Evolutionary conservation across 2,888 invertebrate genomes (phyloP).

Genomic region (Druceiella hillmani): DNA sequence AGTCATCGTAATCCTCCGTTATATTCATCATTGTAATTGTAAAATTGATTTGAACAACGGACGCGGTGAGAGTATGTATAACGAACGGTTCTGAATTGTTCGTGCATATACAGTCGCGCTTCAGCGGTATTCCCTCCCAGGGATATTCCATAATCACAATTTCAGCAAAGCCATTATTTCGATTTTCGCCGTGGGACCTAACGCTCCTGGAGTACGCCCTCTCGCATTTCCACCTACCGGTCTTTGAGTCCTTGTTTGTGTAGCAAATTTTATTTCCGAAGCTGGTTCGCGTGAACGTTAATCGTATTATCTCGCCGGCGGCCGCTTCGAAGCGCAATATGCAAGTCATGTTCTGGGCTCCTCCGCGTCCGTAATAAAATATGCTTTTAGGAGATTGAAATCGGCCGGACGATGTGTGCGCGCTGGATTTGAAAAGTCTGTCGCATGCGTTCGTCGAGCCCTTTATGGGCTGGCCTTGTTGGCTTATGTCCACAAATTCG

Average conservation of each 20-base stretch:
- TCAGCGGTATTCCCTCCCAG: slow-evolving; percentile 61
- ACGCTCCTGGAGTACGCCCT: slow-evolving; percentile 34
- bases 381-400: slow-evolving; percentile 75
- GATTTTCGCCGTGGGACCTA: slow-evolving; percentile 41
- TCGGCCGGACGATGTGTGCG: slow-evolving; percentile 52
- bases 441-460: slow-evolving; percentile 60
- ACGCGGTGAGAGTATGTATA: slow-evolving; percentile 63
- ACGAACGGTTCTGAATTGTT: slow-evolving; percentile 61
- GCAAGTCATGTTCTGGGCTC: slow-evolving; percentile 69
- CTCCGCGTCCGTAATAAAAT: slow-evolving; percentile 78
- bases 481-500: slow-evolving; percentile 74
- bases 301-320: slow-evolving; percentile 61
- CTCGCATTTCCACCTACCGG: slow-evolving; percentile 66
- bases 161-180: slow-evolving; percentile 46
- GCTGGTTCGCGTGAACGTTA: slow-evolving; percentile 62
- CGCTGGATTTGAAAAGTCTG: slow-evolving; percentile 52
- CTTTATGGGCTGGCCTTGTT: slow-evolving; percentile 56
- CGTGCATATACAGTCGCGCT: slow-evolving; percentile 69
- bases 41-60: slow-evolving; percentile 67
- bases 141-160: slow-evolving; percentile 64
- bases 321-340: slow-evolving; percentile 69
- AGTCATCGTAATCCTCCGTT: slow-evolving; percentile 73
- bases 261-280: slow-evolving; percentile 66
- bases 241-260: slow-evolving; percentile 60
- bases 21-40: slow-evolving; percentile 74